Evolutionary conservation across 1,140 invertebrate genomes (phyloP).

Genomic region (Tetragnatha versicolor): DNA sequence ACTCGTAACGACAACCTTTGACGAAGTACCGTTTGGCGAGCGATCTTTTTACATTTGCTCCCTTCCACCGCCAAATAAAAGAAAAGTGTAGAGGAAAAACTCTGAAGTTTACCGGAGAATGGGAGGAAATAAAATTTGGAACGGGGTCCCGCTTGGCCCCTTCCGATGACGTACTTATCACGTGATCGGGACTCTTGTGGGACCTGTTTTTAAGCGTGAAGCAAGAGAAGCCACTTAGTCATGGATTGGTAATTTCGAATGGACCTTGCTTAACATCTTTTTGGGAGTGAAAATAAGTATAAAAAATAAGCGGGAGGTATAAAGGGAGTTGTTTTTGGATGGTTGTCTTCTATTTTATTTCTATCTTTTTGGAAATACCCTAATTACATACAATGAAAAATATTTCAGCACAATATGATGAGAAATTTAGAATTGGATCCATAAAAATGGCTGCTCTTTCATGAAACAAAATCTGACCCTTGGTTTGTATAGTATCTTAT

Average conservation of each 20-base stretch:
- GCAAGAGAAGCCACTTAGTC: conserved; percentile 44
- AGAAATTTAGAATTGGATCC: too few relatives aligned
- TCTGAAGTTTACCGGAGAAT: not conserved
- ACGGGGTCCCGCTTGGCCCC: not conserved
- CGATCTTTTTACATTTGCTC: conserved; percentile 12
- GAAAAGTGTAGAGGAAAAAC: not conserved
- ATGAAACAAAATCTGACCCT: too few relatives aligned
- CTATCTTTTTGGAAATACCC: too few relatives aligned
- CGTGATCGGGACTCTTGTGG: not conserved
- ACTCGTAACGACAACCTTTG: conserved; percentile 13
- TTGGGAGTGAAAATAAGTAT: not conserved
- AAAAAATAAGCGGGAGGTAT: too few relatives aligned
- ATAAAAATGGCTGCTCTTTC: too few relatives aligned
- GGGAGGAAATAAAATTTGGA: not conserved
- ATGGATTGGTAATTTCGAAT: conserved; percentile 29
- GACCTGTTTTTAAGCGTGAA: conserved; percentile 30
- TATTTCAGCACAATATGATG: too few relatives aligned
- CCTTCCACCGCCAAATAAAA: not conserved
- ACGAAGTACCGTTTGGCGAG: not conserved
- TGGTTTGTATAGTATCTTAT: too few relatives aligned
- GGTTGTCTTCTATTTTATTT: too few relatives aligned
- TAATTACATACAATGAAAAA: too few relatives aligned
- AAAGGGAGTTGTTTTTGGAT: not conserved
- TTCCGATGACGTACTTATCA: conserved; percentile 1
- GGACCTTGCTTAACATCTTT: conserved; percentile 6